Evolutionary conservation across 1,140 invertebrate species (phyloP).

Genomic region (Triops cancriformis): DNA sequence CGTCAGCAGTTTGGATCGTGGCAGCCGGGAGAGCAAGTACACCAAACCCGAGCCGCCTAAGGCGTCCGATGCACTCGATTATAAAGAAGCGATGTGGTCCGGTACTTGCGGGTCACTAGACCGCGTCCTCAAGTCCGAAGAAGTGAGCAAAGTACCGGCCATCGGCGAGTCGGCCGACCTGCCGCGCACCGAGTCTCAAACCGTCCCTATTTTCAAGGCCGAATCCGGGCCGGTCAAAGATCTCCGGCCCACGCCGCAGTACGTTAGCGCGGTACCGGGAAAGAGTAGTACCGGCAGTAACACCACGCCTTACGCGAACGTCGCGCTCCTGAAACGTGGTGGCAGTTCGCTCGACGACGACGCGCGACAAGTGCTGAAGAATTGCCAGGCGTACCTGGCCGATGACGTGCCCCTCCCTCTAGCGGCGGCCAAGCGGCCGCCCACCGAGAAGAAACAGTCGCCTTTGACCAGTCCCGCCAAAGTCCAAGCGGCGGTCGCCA

Average conservation of each 20-base stretch:
- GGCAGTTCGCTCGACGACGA: constrained; percentile 9
- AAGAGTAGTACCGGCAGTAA: background rate
- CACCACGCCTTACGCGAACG: background rate
- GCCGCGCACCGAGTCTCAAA: background rate
- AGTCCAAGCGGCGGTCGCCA: background rate
- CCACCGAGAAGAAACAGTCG: background rate
- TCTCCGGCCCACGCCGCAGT: background rate
- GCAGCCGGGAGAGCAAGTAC: constrained; percentile 12
- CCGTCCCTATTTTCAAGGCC: background rate
- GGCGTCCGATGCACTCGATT: background rate
- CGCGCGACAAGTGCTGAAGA: constrained; percentile 22
- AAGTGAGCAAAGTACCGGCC: background rate
- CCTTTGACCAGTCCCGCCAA: background rate
- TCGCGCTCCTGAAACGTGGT: background rate
- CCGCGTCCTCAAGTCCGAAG: constrained; percentile 11
- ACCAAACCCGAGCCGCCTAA: constrained; percentile 9
- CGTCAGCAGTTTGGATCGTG: constrained; percentile 23
- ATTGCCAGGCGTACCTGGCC: constrained; percentile 24
- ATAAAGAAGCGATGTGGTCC: background rate
- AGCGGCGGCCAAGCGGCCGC: background rate
- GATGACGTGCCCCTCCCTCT: background rate
- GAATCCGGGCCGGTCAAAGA: background rate
- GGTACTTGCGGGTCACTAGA: constrained; percentile 22
- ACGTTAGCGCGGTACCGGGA: background rate
- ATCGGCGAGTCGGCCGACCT: background rate